Percentiles rank a stretch among this genome's conserved stretches.
These are phyloP conservation scores for Spodoptera frugiperda DNA, from an alignment of 1,140 invertebrate species.

Conservation along the genomic window DNA sequence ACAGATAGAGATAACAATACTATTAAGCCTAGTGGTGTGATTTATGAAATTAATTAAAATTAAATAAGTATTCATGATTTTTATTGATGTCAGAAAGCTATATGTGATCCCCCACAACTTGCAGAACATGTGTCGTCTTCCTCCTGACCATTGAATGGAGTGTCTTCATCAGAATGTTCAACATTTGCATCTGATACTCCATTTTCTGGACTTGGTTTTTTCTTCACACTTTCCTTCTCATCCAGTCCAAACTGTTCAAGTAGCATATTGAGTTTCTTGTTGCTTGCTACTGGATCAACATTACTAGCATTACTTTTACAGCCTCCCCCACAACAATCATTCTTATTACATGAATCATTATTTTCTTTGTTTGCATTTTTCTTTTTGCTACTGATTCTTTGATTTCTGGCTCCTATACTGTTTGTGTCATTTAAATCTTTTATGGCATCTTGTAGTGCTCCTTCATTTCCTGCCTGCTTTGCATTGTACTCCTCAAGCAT, in stretches of 20 bases:
- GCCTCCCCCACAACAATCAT: constrained; percentile 61
- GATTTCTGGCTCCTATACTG: constrained; percentile 53
- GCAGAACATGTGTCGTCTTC: constrained; percentile 71
- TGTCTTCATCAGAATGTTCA: constrained; percentile 49
- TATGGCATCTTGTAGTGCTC: constrained; percentile 54
- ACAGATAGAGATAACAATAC: constrained; percentile 6
- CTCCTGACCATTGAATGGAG: constrained; percentile 40
- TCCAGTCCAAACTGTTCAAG: constrained; percentile 67
- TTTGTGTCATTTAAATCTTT: constrained; percentile 64
- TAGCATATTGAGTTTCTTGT: constrained; percentile 65
- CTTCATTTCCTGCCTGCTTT: constrained; percentile 54
- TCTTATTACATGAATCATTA: constrained; percentile 57
- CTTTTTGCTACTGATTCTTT: constrained; percentile 58
- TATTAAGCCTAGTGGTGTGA: constrained; percentile 45
- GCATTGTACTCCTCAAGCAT: constrained; percentile 85
- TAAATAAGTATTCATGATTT: constrained; percentile 41
- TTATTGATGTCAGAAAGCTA: constrained; percentile 66
- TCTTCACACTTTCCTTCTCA: constrained; percentile 25
- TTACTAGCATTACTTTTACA: constrained; percentile 53
- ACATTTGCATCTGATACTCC: constrained; percentile 42
- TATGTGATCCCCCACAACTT: constrained; percentile 67
- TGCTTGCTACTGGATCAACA: constrained; percentile 44
- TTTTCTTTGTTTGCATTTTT: constrained; percentile 32
- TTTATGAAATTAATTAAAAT: constrained; percentile 44
- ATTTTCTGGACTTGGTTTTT: not conserved